Percentiles rank a stretch among this genome's conserved stretches.
phyloP scores from a whole-genome alignment of 1,140 invertebrate genomes.

The Eubasilissa regina region DNA sequence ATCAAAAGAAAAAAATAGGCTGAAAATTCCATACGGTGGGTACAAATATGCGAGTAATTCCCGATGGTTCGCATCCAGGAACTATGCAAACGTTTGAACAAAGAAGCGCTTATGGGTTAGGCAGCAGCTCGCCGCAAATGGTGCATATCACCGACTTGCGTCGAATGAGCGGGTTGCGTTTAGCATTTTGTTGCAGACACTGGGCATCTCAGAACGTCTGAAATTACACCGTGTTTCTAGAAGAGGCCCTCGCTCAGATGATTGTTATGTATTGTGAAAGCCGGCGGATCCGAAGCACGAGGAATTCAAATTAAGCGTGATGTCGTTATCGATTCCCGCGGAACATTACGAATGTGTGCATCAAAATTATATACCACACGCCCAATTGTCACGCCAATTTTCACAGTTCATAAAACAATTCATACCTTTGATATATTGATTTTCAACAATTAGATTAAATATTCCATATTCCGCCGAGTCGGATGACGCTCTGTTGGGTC shows the following conservation, averaged over 20 bases:
- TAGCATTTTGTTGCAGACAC: conserved; percentile 17
- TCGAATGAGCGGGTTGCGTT: conserved; percentile 2
- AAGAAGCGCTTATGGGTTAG: background rate
- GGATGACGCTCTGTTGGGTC: background rate
- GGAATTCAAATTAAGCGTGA: conserved; percentile 41
- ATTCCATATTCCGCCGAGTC: background rate
- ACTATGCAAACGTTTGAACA: background rate
- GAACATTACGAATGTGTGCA: conserved; percentile 32
- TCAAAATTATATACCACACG: conserved; percentile 27
- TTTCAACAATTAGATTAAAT: conserved; percentile 4
- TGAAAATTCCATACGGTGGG: no score
- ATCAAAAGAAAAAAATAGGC: no score
- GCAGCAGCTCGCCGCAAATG: background rate
- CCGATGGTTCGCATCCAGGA: no score
- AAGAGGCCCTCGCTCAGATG: background rate
- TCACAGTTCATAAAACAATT: conserved; percentile 9
- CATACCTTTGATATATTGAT: background rate
- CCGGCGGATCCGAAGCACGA: conserved; percentile 13
- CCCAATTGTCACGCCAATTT: conserved; percentile 40
- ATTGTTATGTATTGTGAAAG: conserved; percentile 6
- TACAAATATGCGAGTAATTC: no score
- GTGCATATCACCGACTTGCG: conserved; percentile 1
- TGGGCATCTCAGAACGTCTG: background rate
- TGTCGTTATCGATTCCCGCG: conserved; percentile 39
- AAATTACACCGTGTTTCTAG: conserved; percentile 4